phyloP scores from a whole-genome alignment of 2,888 invertebrate genomes.

The Caradrina clavipalpis region DNA sequence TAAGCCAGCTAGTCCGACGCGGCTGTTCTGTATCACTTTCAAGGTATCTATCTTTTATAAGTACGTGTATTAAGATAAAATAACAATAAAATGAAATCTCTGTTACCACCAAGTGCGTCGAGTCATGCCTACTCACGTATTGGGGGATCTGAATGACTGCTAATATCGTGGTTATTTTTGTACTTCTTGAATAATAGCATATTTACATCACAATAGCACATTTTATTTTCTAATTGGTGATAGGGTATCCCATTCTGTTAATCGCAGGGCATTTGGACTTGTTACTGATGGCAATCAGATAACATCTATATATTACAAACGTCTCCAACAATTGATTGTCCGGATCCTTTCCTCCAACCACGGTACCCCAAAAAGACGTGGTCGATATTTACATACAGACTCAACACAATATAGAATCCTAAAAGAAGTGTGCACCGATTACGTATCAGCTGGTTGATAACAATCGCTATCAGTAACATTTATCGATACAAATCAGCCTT shows the following conservation, averaged over 20 bases:
- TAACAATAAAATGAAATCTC: constrained; percentile 49
- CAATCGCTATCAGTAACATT: constrained; percentile 62
- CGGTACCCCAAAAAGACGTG: not conserved
- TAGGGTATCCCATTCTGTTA: not conserved
- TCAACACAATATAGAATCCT: constrained; percentile 39
- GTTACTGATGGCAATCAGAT: not conserved
- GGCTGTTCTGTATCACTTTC: constrained; percentile 39
- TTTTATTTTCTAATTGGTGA: not conserved
- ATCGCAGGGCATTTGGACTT: not conserved
- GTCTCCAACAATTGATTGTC: too few species aligned
- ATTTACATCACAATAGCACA: not conserved
- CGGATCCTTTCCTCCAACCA: too few species aligned
- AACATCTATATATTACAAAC: too few species aligned
- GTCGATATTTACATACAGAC: constrained; percentile 14
- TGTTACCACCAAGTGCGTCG: constrained; percentile 11
- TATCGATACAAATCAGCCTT: constrained; percentile 66
- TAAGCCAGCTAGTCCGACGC: constrained; percentile 22
- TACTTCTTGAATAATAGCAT: not conserved
- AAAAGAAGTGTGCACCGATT: constrained; percentile 58
- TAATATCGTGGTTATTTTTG: not conserved
- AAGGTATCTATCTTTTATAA: constrained; percentile 40
- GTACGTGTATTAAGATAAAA: constrained; percentile 35
- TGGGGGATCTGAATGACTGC: not conserved
- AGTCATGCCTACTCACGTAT: not conserved
- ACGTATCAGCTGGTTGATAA: constrained; percentile 62